A percentile compares a stretch with the other conserved stretches of the same genome.
phyloP scores from a whole-genome alignment of 37 sponge, comb jelly and placozoan genomes.

The Amphimedon queenslandica region DNA sequence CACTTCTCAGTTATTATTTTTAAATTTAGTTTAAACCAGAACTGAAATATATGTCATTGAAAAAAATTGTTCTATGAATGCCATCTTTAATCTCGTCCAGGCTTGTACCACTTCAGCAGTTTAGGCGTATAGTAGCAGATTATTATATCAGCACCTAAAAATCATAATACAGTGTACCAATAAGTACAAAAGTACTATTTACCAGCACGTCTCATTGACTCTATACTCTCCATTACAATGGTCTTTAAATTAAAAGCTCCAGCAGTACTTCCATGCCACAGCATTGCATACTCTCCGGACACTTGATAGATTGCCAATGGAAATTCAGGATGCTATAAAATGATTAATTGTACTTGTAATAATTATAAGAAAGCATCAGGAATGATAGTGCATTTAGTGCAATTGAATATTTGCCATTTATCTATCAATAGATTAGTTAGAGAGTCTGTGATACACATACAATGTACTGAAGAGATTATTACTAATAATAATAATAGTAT shows the following conservation, averaged over 20 bases:
- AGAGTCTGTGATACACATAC: too few relatives aligned
- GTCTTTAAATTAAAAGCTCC: conserved; percentile 79
- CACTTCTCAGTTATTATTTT: too few relatives aligned
- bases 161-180: conserved; percentile 72
- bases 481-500: too few relatives aligned
- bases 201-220: conserved; percentile 74
- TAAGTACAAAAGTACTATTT: conserved; percentile 2
- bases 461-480: too few relatives aligned
- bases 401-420: too few relatives aligned
- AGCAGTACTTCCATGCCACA: conserved; percentile 72
- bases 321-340: conserved; percentile 27
- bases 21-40: too few relatives aligned
- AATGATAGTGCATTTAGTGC: conserved; percentile 1
- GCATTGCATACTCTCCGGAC: conserved; percentile 97
- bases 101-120: conserved; percentile 78
- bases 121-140: conserved; percentile 86
- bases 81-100: too few relatives aligned
- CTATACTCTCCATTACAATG: conserved; percentile 63
- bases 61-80: too few relatives aligned
- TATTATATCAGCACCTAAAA: conserved; percentile 91
- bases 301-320: conserved; percentile 92
- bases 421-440: too few relatives aligned
- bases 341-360: too few relatives aligned
- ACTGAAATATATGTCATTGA: too few relatives aligned
- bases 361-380: neutral